Evolutionary conservation across 2,113 vertebrate genomes (phyloP).

Genomic region (Probosciger aterrimus): DNA sequence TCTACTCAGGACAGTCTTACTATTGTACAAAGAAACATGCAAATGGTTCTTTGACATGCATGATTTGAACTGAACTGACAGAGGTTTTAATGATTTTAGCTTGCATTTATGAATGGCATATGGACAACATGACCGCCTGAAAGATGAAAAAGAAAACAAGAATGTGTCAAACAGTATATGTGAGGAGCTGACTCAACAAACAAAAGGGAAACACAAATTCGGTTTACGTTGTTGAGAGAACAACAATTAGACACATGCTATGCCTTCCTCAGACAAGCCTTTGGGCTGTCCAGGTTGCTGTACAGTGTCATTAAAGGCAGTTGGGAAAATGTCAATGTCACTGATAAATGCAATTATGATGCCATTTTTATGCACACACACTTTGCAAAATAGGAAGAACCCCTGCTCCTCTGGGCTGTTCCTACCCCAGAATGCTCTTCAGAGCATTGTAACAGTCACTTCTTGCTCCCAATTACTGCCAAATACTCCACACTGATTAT

Average conservation of each 20-base stretch:
- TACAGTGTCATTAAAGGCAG: neutral
- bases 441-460: accelerated
- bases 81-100: neutral
- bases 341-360: neutral
- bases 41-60: neutral
- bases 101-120: neutral
- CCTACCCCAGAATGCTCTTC: neutral
- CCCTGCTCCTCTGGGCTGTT: neutral
- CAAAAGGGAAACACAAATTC: neutral
- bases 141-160: neutral
- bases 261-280: neutral
- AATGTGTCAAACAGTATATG: neutral
- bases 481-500: neutral
- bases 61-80: neutral
- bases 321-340: neutral
- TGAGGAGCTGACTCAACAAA: neutral
- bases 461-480: neutral
- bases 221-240: neutral
- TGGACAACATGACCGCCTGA: neutral
- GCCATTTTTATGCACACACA: neutral
- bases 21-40: neutral
- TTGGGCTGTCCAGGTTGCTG: neutral
- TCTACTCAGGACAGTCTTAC: too few relatives aligned
- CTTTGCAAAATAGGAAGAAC: neutral
- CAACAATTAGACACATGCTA: neutral